Percentiles rank a stretch among this genome's conserved stretches.
phyloP scores from a whole-genome alignment of 2,797 vertebrate genomes.

The Acipenser ruthenus region DNA sequence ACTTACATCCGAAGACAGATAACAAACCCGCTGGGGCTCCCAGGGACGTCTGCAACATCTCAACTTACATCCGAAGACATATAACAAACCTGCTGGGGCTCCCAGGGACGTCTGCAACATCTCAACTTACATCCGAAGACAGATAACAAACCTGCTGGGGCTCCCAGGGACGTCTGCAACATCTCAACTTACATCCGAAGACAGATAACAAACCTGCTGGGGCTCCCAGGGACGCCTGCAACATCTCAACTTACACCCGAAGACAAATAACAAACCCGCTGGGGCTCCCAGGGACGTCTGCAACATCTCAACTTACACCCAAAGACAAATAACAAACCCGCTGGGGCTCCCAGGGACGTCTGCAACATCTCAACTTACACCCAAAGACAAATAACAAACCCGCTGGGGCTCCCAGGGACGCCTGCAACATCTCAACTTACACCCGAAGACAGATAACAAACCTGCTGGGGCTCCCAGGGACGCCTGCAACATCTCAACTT shows the following conservation, averaged over 20 bases:
- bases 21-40: too few relatives aligned
- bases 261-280: neutral
- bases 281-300: neutral
- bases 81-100: neutral
- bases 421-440: too few relatives aligned
- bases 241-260: too few relatives aligned
- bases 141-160: constrained; percentile 7
- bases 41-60: too few relatives aligned
- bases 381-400: neutral
- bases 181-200: constrained; percentile 10
- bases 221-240: too few relatives aligned
- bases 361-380: too few relatives aligned
- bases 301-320: too few relatives aligned
- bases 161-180: neutral
- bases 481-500: too few relatives aligned
- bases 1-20: too few relatives aligned
- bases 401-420: neutral
- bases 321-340: neutral
- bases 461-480: constrained; percentile 4
- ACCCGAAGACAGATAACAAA: too few relatives aligned
- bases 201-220: constrained; percentile 10
- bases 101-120: neutral
- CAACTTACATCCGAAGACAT: too few relatives aligned
- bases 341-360: neutral
- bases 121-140: constrained; percentile 12